Evolutionary conservation across 2,797 vertebrate genomes (phyloP).

Genomic region (Cryptoprocta ferox): DNA sequence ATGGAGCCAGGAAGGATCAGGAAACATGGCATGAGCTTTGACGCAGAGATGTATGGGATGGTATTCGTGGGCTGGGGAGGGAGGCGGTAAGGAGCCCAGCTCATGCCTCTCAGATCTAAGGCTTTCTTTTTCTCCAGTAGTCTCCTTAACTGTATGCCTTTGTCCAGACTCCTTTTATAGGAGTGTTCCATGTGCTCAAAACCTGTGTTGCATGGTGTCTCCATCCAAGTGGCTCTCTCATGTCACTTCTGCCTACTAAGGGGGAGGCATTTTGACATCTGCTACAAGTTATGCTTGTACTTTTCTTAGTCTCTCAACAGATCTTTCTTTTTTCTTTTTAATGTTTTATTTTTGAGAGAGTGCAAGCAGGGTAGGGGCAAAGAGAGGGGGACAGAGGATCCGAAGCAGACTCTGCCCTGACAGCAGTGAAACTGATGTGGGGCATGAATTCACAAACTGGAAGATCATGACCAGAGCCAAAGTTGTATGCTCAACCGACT

Average conservation of each 20-base stretch:
- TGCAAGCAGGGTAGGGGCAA: too few relatives aligned
- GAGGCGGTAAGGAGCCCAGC: background rate
- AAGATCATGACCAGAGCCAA: too few relatives aligned
- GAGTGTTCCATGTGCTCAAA: background rate
- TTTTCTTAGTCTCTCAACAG: background rate
- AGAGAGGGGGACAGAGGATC: too few relatives aligned
- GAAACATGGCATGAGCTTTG: background rate
- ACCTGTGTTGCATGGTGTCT: background rate
- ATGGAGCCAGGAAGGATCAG: background rate
- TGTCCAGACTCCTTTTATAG: background rate
- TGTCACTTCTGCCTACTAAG: background rate
- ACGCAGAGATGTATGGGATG: background rate
- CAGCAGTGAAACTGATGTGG: too few relatives aligned
- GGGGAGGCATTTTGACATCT: background rate
- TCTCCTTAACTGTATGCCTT: background rate
- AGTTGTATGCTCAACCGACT: too few relatives aligned
- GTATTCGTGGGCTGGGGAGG: background rate
- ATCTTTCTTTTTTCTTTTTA: background rate
- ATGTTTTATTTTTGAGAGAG: too few relatives aligned
- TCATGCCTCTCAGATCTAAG: background rate
- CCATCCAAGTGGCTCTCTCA: constrained; percentile 8
- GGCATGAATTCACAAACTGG: too few relatives aligned
- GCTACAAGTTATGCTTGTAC: background rate
- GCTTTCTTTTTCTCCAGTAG: background rate
- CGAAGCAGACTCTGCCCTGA: too few relatives aligned